Conservation (phyloP, 2,113 vertebrate genomes). For the Murina feae region DNA sequence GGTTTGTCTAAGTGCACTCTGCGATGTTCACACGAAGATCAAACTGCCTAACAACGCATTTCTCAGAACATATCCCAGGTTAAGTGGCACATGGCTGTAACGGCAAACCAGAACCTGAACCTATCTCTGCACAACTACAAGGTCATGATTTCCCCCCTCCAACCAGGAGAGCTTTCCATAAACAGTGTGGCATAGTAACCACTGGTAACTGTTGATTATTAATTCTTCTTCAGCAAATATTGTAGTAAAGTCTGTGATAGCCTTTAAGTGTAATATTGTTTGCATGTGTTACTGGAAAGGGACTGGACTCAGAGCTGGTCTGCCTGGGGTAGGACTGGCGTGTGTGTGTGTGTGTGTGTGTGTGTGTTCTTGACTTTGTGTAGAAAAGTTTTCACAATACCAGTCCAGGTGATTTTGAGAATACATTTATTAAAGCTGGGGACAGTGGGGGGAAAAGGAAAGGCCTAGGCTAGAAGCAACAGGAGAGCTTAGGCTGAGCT, state of each 20-base stretch:
- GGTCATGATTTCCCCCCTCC: background rate
- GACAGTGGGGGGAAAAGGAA: background rate
- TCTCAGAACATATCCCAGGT: background rate
- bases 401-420: background rate
- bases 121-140: background rate
- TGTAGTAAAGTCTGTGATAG: background rate
- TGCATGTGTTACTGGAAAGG: background rate
- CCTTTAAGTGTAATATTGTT: background rate
- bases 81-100: background rate
- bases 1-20: background rate
- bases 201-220: background rate
- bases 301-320: background rate
- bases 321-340: background rate
- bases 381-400: background rate
- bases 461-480: background rate
- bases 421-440: background rate
- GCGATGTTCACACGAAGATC: background rate
- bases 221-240: background rate
- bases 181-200: background rate
- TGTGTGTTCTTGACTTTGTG: background rate
- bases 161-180: background rate
- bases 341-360: no score
- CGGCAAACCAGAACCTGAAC: background rate
- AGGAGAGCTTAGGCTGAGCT: background rate
- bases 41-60: background rate